These are phyloP conservation scores for Drosophila quasianomalipes DNA, from an alignment of 2,888 invertebrate species.

Conservation along the genomic window DNA sequence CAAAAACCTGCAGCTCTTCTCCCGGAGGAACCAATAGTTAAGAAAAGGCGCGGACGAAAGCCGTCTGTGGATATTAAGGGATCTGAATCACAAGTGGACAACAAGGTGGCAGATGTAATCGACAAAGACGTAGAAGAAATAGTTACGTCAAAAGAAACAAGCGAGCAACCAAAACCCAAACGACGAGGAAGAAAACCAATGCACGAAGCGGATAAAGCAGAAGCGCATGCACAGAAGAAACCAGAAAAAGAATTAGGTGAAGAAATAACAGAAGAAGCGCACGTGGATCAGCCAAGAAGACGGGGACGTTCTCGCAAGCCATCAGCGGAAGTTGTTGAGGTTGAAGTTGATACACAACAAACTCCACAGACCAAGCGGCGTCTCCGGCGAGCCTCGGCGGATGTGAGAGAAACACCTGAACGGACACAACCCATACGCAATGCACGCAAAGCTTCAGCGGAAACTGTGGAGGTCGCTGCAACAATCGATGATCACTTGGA, in stretches of 20 bases:
- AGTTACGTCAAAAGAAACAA: neutral
- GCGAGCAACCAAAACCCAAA: neutral
- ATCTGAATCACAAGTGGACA: neutral
- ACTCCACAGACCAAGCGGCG: slow-evolving; percentile 24
- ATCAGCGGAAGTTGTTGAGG: slow-evolving; percentile 26
- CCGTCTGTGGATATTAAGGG: slow-evolving; percentile 2
- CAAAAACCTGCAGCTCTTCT: neutral
- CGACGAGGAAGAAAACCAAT: slow-evolving; percentile 14
- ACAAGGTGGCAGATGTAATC: neutral
- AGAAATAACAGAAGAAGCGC: neutral
- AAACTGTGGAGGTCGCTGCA: slow-evolving; percentile 17
- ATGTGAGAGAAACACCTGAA: slow-evolving; percentile 17
- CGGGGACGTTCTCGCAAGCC: slow-evolving; percentile 29
- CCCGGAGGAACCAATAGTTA: neutral
- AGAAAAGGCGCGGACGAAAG: slow-evolving; percentile 20
- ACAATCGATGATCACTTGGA: slow-evolving; percentile 4
- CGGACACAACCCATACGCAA: slow-evolving; percentile 25
- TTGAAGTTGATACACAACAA: neutral
- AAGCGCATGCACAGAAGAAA: neutral
- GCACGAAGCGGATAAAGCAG: neutral
- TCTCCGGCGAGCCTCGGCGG: slow-evolving; percentile 37
- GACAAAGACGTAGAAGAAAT: neutral
- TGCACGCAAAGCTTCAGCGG: slow-evolving; percentile 49
- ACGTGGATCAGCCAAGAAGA: neutral
- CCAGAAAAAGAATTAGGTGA: neutral